Evolutionary conservation across 2,113 vertebrate genomes (phyloP).

Genomic region (Ariopsis seemanni): DNA sequence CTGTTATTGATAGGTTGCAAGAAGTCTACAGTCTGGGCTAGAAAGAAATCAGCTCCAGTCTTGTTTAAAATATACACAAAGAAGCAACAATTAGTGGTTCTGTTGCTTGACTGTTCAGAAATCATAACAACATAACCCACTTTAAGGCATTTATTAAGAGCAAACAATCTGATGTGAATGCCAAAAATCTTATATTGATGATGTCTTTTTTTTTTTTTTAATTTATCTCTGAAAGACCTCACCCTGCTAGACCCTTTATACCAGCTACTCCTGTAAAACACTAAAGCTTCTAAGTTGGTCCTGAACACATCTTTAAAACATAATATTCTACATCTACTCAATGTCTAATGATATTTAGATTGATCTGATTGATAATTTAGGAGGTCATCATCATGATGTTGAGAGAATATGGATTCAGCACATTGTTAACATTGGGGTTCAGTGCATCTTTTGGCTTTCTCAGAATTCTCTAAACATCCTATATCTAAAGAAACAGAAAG

Average conservation of each 20-base stretch:
- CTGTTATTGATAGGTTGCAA: neutral
- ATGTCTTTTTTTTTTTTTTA: neutral
- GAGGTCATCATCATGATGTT: neutral
- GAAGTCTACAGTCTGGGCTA: neutral
- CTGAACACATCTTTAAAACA: neutral
- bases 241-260: neutral
- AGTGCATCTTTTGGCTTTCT: neutral
- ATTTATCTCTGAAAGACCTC: neutral
- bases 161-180: no score
- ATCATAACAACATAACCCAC: no score
- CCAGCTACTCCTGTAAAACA: no score
- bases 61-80: no score
- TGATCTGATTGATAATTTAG: neutral
- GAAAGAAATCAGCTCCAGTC: neutral
- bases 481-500: no score
- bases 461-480: no score
- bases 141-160: no score
- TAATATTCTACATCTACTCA: neutral
- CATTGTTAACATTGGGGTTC: neutral
- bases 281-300: no score
- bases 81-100: no score
- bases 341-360: neutral
- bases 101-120: no score
- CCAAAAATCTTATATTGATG: neutral
- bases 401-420: neutral